Percentiles rank a stretch among this genome's conserved stretches.
Conservation (phyloP, 2,113 vertebrate genomes). For the Clarias magur region DNA sequence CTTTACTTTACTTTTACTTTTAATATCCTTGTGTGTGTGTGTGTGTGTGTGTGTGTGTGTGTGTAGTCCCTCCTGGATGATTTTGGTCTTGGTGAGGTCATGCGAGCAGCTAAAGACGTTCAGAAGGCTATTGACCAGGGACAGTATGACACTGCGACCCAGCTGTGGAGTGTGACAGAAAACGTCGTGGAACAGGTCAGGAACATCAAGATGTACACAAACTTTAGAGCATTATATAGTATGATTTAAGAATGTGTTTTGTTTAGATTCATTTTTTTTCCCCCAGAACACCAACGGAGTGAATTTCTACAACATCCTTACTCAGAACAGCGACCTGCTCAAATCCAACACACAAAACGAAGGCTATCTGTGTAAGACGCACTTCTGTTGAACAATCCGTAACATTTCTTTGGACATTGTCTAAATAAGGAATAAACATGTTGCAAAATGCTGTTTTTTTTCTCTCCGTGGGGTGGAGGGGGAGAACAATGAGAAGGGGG, state of each 20-base stretch:
- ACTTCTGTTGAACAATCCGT: background rate
- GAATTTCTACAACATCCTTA: constrained; percentile 97
- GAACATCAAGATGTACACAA: background rate
- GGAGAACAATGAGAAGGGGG: background rate
- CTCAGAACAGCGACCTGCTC: constrained; percentile 65
- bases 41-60: constrained; percentile 16
- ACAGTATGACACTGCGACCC: constrained; percentile 79
- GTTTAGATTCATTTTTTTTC: constrained; percentile 2
- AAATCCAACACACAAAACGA: constrained; percentile 13
- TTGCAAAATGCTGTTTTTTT: background rate
- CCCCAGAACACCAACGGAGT: constrained; percentile 91
- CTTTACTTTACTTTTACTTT: no score
- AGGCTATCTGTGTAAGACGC: constrained; percentile 64
- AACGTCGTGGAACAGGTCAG: constrained; percentile 82
- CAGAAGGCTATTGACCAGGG: constrained; percentile 76
- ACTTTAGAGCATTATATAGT: background rate
- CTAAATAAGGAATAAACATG: background rate
- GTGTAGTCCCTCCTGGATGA: constrained; percentile 92
- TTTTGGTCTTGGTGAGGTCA: constrained; percentile 82
- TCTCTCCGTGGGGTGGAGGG: no score
- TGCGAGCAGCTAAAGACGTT: constrained; percentile 76
- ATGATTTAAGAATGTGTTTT: background rate
- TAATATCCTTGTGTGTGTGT: no score
- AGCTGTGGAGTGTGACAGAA: constrained; percentile 84
- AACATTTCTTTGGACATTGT: background rate